phyloP scores from a whole-genome alignment of 37 sponge, comb jelly and placozoan genomes.

The Beroe forskalii region DNA sequence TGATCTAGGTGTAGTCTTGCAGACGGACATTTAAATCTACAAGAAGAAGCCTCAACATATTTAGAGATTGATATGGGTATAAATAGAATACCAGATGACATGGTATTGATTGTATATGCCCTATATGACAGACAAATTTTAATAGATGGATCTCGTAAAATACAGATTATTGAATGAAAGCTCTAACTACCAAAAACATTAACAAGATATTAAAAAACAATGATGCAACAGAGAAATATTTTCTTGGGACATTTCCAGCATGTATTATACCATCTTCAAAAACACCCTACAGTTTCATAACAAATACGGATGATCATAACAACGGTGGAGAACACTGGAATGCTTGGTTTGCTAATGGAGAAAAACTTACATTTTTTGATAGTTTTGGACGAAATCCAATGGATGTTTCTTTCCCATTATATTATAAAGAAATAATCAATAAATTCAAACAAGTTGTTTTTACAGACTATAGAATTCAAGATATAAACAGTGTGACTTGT shows the following conservation, averaged over 20 bases:
- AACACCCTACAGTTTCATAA: not conserved
- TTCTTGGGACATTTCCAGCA: not conserved
- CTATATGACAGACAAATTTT: not conserved
- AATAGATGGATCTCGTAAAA: not conserved
- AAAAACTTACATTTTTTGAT: not conserved
- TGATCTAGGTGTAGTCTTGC: not conserved
- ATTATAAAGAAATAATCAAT: too few relatives aligned
- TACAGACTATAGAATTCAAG: too few relatives aligned
- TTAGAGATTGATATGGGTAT: slow-evolving; percentile 6
- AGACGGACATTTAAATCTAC: not conserved
- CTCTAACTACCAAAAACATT: not conserved
- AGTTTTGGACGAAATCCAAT: too few relatives aligned
- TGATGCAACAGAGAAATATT: not conserved
- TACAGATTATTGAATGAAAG: slow-evolving; percentile 13
- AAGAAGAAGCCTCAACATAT: not conserved
- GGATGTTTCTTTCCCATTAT: too few relatives aligned
- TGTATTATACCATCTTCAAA: not conserved
- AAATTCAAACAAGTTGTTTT: too few relatives aligned
- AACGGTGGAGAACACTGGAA: not conserved
- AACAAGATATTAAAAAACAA: not conserved
- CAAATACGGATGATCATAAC: not conserved
- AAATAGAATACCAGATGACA: not conserved
- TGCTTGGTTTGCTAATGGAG: not conserved
- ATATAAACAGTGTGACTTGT: too few relatives aligned
- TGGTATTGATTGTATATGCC: slow-evolving; percentile 12